Evolutionary conservation across 1,140 invertebrate species (phyloP).

Genomic region (Brachionus calyciflorus): DNA sequence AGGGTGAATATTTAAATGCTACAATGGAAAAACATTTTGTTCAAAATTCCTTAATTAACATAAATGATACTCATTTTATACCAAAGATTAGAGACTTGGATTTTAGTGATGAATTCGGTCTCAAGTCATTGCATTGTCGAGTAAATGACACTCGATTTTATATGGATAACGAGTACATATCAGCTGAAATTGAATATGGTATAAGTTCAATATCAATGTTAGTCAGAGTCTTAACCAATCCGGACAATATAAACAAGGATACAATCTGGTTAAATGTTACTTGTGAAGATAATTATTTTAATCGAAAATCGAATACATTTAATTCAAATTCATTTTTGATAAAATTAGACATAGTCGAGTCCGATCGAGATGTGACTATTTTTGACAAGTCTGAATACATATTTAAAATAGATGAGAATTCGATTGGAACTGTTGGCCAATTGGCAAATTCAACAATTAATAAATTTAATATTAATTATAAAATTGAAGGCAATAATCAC

Average conservation of each 20-base stretch:
- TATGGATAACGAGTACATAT: constrained; percentile 37
- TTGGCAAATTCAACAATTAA: background rate
- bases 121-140: constrained; percentile 5
- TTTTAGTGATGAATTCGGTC: constrained; percentile 38
- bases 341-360: background rate
- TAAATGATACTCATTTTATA: constrained; percentile 17
- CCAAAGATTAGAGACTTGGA: constrained; percentile 19
- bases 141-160: constrained; percentile 44
- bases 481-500: background rate
- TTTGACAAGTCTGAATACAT: constrained; percentile 2
- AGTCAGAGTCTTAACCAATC: constrained; percentile 3
- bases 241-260: background rate
- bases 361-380: background rate
- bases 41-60: constrained; percentile 36
- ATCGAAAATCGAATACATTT: background rate
- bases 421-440: background rate
- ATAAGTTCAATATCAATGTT: background rate
- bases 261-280: constrained; percentile 38
- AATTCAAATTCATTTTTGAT: constrained; percentile 14
- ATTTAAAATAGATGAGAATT: constrained; percentile 28
- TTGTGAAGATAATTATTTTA: constrained; percentile 47
- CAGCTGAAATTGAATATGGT: background rate
- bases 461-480: background rate
- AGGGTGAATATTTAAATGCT: background rate
- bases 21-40: constrained; percentile 25